Conservation (phyloP, 2,113 vertebrate species). For the Paracanthobrama guichenoti region DNA sequence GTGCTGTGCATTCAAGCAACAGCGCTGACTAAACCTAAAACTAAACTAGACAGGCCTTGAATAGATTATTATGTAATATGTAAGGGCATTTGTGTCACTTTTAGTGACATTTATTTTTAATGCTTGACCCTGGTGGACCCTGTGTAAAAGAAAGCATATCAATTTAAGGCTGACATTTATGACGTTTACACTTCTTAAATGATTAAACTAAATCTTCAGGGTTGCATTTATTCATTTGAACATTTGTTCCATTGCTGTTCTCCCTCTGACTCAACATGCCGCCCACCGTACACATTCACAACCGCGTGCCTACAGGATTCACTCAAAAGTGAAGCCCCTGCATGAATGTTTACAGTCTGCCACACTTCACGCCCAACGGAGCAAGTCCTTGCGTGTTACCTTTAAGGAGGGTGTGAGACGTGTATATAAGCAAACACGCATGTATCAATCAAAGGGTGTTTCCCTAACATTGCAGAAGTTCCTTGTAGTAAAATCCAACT, state of each 20-base stretch:
- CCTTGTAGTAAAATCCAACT: conserved; percentile 13
- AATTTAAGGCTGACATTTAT: background rate
- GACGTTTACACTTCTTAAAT: background rate
- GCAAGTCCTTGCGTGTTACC: background rate
- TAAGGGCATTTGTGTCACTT: background rate
- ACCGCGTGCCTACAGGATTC: conserved; percentile 35
- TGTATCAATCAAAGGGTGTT: conserved; percentile 10
- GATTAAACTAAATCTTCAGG: background rate
- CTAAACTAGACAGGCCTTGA: background rate
- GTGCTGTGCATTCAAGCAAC: background rate
- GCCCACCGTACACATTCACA: conserved; percentile 37
- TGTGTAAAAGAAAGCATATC: background rate
- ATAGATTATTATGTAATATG: conserved; percentile 3
- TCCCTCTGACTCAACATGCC: conserved; percentile 11
- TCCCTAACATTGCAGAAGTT: background rate
- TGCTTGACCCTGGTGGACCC: background rate
- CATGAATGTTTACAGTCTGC: conserved; percentile 13
- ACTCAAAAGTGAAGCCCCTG: conserved; percentile 21
- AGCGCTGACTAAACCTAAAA: background rate
- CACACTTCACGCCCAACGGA: background rate
- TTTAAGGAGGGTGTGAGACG: conserved; percentile 4
- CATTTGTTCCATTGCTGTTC: background rate
- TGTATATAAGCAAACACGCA: conserved; percentile 3
- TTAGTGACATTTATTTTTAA: background rate
- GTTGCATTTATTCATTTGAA: background rate